Evolutionary conservation across 2,113 vertebrate genomes (phyloP).

Genomic region (Campylomormyrus tamandua): DNA sequence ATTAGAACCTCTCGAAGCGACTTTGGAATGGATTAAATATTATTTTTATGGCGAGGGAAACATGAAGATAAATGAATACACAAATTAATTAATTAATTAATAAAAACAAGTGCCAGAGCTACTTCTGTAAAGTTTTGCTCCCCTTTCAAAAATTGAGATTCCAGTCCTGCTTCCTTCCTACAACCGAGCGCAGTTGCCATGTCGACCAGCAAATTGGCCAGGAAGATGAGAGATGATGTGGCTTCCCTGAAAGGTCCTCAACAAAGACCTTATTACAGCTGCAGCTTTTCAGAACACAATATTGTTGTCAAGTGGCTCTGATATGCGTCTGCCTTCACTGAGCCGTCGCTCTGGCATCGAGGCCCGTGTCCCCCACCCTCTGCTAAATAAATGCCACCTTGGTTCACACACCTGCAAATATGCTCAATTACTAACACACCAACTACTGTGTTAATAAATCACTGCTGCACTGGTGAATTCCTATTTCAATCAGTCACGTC

Average conservation of each 20-base stretch:
- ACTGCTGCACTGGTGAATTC: not conserved
- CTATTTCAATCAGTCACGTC: not conserved
- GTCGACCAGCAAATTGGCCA: constrained; percentile 66
- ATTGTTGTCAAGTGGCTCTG: constrained; percentile 69
- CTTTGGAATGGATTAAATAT: not conserved
- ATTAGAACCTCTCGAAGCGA: not conserved
- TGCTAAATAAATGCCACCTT: not conserved
- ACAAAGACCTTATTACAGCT: constrained; percentile 71
- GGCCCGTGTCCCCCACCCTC: constrained; percentile 7
- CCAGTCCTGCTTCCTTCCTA: constrained; percentile 62
- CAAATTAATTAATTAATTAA: not conserved
- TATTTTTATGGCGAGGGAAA: not conserved
- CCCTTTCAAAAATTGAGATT: constrained; percentile 59
- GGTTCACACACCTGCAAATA: not conserved
- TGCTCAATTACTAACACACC: not conserved
- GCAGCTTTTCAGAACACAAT: constrained; percentile 63
- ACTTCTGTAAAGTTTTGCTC: constrained; percentile 54
- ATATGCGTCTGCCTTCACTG: constrained; percentile 65
- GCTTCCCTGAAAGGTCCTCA: constrained; percentile 61
- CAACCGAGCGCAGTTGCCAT: constrained; percentile 63
- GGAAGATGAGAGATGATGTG: constrained; percentile 72
- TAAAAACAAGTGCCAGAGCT: constrained; percentile 15
- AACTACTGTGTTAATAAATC: not conserved
- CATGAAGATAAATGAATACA: not conserved
- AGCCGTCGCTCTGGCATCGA: constrained; percentile 45